These are phyloP conservation scores for Hozukius guyotensis DNA, from an alignment of 2,797 vertebrate species.

Conservation along the genomic window DNA sequence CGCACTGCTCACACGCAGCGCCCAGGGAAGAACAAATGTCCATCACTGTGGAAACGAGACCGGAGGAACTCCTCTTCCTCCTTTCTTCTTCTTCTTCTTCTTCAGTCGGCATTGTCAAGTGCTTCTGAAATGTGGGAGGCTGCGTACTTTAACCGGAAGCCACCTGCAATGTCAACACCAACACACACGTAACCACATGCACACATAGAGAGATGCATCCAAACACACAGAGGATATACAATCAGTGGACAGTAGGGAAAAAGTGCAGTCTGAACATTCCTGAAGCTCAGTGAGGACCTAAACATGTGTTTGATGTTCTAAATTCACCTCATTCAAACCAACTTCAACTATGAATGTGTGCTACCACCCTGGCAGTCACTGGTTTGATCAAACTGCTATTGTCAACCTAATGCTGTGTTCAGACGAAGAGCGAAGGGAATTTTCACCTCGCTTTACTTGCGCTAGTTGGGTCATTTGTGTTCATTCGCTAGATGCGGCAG, in stretches of 20 bases:
- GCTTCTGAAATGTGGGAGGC: slow-evolving; percentile 90
- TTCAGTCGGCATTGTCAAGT: slow-evolving; percentile 93
- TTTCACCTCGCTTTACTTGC: too few relatives aligned
- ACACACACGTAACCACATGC: background rate
- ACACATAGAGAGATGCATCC: slow-evolving; percentile 25
- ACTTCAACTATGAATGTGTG: background rate
- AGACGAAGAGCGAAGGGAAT: too few relatives aligned
- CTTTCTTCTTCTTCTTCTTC: slow-evolving; percentile 50
- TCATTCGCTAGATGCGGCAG: too few relatives aligned
- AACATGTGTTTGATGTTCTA: background rate
- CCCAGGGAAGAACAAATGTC: slow-evolving; percentile 2
- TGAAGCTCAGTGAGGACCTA: background rate
- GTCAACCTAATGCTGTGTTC: background rate
- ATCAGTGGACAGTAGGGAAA: slow-evolving; percentile 7
- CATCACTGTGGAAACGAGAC: slow-evolving; percentile 5
- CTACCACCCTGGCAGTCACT: background rate
- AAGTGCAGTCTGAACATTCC: background rate
- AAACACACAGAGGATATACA: slow-evolving; percentile 16
- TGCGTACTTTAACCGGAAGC: slow-evolving; percentile 93
- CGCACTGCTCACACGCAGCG: background rate
- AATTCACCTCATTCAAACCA: background rate
- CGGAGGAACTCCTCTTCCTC: slow-evolving; percentile 41
- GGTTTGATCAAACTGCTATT: background rate
- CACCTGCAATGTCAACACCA: slow-evolving; percentile 81
- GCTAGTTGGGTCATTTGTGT: too few relatives aligned